These are phyloP conservation scores for Centroberyx gerrardi DNA, from an alignment of 2,797 vertebrate genomes.

Conservation along the genomic window DNA sequence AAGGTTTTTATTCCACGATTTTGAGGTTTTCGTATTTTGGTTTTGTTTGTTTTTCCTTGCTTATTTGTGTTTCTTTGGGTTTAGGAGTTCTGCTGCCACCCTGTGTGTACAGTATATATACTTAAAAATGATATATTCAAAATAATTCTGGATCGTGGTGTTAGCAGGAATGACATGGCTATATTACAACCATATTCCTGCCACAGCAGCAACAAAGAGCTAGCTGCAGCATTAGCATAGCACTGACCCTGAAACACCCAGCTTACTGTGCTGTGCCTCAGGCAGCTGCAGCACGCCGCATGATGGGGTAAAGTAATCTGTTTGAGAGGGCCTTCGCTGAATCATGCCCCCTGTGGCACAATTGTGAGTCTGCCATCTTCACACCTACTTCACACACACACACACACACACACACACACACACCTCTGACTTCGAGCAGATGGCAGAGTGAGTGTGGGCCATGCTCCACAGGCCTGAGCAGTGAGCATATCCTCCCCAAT, in stretches of 20 bases:
- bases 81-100: slow-evolving; percentile 19
- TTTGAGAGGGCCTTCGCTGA: slow-evolving; percentile 36
- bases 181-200: not conserved
- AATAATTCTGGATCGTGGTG: not conserved
- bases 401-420: slow-evolving; percentile 25
- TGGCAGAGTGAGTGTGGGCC: slow-evolving; percentile 43
- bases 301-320: slow-evolving; percentile 40
- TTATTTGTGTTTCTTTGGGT: not conserved
- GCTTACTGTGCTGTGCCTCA: slow-evolving; percentile 2
- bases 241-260: not conserved
- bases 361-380: slow-evolving; percentile 43
- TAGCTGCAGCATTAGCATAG: not conserved
- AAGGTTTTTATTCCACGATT: not conserved
- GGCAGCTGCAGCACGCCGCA: slow-evolving; percentile 26
- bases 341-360: slow-evolving; percentile 46
- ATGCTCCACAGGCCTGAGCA: slow-evolving; percentile 38
- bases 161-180: not conserved
- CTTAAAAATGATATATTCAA: not conserved
- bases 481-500: slow-evolving; percentile 12
- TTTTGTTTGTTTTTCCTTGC: not conserved
- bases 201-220: not conserved
- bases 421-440: slow-evolving; percentile 59
- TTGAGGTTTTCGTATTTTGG: not conserved
- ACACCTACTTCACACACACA: slow-evolving; percentile 42
- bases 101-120: not conserved